Base-by-base conservation (phyloP, 2,888 invertebrate genomes). In the Octodonta nipae region DNA sequence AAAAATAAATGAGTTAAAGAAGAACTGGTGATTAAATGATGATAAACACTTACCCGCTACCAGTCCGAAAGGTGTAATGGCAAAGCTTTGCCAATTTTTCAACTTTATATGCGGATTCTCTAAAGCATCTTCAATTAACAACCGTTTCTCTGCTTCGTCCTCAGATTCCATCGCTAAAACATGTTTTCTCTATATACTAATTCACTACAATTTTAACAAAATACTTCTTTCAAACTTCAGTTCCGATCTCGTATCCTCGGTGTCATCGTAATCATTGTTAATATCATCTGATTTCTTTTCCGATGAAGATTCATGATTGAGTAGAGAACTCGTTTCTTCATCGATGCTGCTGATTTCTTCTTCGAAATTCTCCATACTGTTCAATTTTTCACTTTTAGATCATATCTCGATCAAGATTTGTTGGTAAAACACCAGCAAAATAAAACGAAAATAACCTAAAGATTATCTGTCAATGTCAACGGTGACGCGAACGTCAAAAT, bases 221-320 rank as follows among this genome's bases (percentile, higher is more conserved):
- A 35, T 71, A 78, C 78, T 71, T 66, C 71, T 69, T 58, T 78
- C 78, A 56, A 79, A 79, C 62, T 71, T 75, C 46, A 79, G 61
- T 61, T 78, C 75, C 2, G 60, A 60, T 38, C 61, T 46, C 6
- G 58, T 60, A 48, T 63, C 63, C 38, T 52, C 51, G 40, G 57
- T 53, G 35, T 54, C 54, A 26, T 45, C 51, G 15, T 30, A 40
- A 33, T 45, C 38, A 11, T 37, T 37, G 33, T 36, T 35, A 24
- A 34, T 29, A 22, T 44, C 35, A 11, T 46, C 47, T 1, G 50
- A 49, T 24, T 41, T 46, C 15, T 36, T 41, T 16, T 49, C 48
- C 5, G 43, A 46, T 10, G 37, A 41, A n/a, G 36, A 43, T n/a
- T 45, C 50, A 28, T 42, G 44, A 29, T 50, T 49, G 20, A 49